Evolutionary conservation across 2,113 vertebrate genomes (phyloP), one percentile per base, ranked within the genome.

Genomic region (Chaetorhynchus papuensis): DNA sequence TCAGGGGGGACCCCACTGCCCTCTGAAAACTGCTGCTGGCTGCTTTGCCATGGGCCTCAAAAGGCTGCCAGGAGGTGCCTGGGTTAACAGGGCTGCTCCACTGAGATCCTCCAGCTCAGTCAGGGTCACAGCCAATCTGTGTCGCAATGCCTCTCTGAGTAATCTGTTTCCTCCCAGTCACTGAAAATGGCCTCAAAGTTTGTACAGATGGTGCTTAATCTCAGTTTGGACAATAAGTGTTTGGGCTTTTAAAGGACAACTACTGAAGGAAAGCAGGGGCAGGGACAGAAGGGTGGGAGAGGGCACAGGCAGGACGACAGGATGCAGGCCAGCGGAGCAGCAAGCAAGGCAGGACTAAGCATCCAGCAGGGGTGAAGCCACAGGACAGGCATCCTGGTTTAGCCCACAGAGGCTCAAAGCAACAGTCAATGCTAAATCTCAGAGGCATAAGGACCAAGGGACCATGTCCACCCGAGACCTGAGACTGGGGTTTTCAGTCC

Each of bases 201-300:
- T 96, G 93, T 89, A 96, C 95, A 97, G 94, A 96, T 97, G 95
- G 95, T 93, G 92, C 47, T 86, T 97, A 96, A 97, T 96, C 94
- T 75, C 35, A 3, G 0, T 47, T 92, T 95, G 94, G 92, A 96
- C 92, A 96, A 93, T 47, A 87, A 79, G 64, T 5, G 7, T 64
- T 90, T 31, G 64, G 85, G 80, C 50, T 94, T 87, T 76, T 57
- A 79, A 79, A 80, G 2, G 60, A 47, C 50, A 72, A 57, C 54
- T 85, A 33, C 54, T 54, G 39, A 84, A 71, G 2, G 33, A 75
- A 82, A 91, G 89, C 81, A 61, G 44, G 23, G n/a, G 52, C 52
- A 52, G 37, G 50, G 65, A 90, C 68, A 54, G 64, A 60, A 83
- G 68, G 57, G 49, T 30, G 42, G 54, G 49, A 69, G 53, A 77